Conservation (phyloP, 2,113 vertebrate genomes). For the Motacilla tschutschensis region DNA sequence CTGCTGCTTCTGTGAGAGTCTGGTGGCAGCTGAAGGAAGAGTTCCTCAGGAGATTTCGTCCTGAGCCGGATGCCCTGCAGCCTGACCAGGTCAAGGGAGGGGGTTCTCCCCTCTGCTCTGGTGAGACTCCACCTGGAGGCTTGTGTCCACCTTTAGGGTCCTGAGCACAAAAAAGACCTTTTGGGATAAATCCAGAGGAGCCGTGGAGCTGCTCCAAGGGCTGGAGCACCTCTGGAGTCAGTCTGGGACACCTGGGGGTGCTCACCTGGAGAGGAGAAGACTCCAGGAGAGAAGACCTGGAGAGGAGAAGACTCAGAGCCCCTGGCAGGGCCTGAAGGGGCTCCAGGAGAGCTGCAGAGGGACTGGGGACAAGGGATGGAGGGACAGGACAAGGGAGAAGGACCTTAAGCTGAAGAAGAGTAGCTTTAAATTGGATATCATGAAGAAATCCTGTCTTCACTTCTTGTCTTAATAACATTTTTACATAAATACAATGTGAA, state of each 20-base stretch:
- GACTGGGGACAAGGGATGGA: not conserved
- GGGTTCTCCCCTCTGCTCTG: not conserved
- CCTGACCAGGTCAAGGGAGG: not conserved
- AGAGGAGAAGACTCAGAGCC: not conserved
- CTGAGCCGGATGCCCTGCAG: not conserved
- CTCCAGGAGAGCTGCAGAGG: not conserved
- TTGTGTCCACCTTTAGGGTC: not conserved
- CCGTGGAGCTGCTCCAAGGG: rapidly evolving
- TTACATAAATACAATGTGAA: not conserved
- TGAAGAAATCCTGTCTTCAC: not conserved
- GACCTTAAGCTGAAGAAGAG: not conserved
- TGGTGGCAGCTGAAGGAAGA: not conserved
- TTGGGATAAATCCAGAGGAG: not conserved
- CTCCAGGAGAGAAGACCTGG: not conserved
- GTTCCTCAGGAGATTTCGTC: not conserved
- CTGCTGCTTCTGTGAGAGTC: not conserved
- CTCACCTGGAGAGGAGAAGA: not conserved
- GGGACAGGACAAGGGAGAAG: not conserved
- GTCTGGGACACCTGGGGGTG: not conserved
- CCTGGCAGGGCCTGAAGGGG: rapidly evolving
- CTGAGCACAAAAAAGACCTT: not conserved
- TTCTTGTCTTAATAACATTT: not conserved
- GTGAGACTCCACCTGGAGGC: not conserved
- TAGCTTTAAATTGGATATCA: not conserved
- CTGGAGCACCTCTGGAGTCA: not conserved